A percentile compares a stretch with the other conserved stretches of the same genome.
Conservation (phyloP, 2,113 vertebrate genomes). For the Thymallus thymallus region DNA sequence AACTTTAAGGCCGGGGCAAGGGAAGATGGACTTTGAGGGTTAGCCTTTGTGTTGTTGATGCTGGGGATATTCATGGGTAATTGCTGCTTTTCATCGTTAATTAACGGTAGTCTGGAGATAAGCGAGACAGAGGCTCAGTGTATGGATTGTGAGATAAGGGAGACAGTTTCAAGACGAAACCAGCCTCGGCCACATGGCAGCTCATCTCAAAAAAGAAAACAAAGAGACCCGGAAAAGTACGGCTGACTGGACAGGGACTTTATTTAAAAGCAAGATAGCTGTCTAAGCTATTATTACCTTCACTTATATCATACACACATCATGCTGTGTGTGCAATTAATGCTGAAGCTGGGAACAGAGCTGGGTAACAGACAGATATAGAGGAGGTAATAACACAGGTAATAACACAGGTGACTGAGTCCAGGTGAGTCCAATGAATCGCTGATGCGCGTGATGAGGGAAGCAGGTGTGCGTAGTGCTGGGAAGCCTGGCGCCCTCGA, state of each 20-base stretch:
- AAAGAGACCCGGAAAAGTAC: slow-evolving; percentile 29
- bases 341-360: too few species aligned
- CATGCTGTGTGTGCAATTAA: too few species aligned
- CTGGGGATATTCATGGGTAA: slow-evolving; percentile 65
- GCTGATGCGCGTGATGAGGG: too few species aligned
- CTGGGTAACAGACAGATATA: too few species aligned
- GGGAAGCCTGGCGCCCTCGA: too few species aligned
- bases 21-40: slow-evolving; percentile 24
- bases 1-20: slow-evolving; percentile 49
- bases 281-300: too few species aligned
- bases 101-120: slow-evolving; percentile 66
- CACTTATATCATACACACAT: too few species aligned
- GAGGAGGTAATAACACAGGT: too few species aligned
- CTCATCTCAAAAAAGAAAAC: slow-evolving; percentile 44
- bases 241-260: slow-evolving; percentile 33
- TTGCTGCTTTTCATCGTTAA: slow-evolving; percentile 65
- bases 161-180: slow-evolving; percentile 59
- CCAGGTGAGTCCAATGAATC: too few species aligned
- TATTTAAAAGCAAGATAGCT: slow-evolving; percentile 27
- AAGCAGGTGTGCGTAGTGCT: too few species aligned
- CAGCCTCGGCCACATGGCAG: slow-evolving; percentile 50
- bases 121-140: slow-evolving; percentile 54
- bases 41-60: slow-evolving; percentile 64
- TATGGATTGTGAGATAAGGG: slow-evolving; percentile 64
- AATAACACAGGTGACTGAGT: too few species aligned